Evolutionary conservation across 2,888 invertebrate genomes (phyloP), one percentile per base, ranked within the genome.

Genomic region (Pandemis corylana): DNA sequence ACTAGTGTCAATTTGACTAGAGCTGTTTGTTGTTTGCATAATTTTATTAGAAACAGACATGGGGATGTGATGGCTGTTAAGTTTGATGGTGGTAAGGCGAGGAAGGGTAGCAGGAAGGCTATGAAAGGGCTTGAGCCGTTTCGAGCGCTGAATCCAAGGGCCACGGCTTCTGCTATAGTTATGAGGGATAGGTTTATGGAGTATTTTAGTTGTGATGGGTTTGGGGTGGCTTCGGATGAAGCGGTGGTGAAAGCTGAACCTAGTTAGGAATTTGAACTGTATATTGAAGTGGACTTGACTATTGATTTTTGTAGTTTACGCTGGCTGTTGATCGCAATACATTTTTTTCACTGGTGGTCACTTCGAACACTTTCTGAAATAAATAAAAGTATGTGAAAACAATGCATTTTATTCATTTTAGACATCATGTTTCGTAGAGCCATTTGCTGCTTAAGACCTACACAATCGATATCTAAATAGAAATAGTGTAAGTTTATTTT

Each of bases 51-150:
- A 61, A 12, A 20, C 1, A 74, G 44, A 7, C 51, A 70, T 15
- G 74, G 66, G 1, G 59, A 20, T 12, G 15, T 56, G 13, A 20
- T 7, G 5, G 36, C 0, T 36, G 28, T 36, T 36, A 4, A 36
- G 3, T 41, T 7, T 6, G 28, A 41, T 6, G 36, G 10, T 12
- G 28, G 10, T 2, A n/a, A n/a, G n/a, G 67, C 7, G 5, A 15
- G 53, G 64, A 77, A 71, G 6, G 2, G 12, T 2, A 78, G 77
- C 36, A 78, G 75, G 70, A 72, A 65, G 6, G 44, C 15, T n/a
- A 2, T 53, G 3, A 67, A 67, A 12, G 67, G 41, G 1, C n/a
- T 67, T 0, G 51, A 41, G 12, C 51, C 67, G 6, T 53, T 51
- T 0, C 53, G 15, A 15, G n/a, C 36, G 7, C 13, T 15, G 10